Base-by-base conservation (phyloP, 2,888 invertebrate genomes). In the Ochropacha duplaris region DNA sequence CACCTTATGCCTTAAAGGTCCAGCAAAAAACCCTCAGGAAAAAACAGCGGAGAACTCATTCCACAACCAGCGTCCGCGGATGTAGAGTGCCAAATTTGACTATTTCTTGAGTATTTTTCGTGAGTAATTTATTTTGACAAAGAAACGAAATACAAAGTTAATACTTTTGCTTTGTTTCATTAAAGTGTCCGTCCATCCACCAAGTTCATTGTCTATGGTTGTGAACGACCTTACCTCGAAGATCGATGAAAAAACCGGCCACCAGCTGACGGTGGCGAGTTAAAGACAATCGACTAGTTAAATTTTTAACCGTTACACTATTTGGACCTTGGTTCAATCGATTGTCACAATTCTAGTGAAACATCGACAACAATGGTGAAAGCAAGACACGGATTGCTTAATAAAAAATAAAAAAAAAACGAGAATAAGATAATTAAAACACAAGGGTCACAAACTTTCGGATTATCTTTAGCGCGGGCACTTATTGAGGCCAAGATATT, bases 291-390 rank as follows among this genome's bases (percentile, higher is more conserved):
- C 58, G 11, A 54, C 50, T 54, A 54, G 49, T 57, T 57, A 54
- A 57, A 57, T 57, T 44, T 44, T 44, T 44, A 28, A 54, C 44
- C 54, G 62, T 62, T 58, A 58, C 65, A 63, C 57, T 67, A 56
- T 56, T 54, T 66, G 68, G 66, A 68, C 71, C 66, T 73, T 71
- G 70, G 62, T 68, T 57, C 63, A 72, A 72, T 69, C 68, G 72
- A 78, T 74, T 75, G 78, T 74, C 68, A 71, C 64, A 67, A 71
- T 59, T 68, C 60, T 56, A 67, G 64, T 65, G 66, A 66, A 73
- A 68, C 65, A 63, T 62, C 61, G 66, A 78, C 74, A 76, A 78
- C 74, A 76, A 78, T 76, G 70, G 81, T 69, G 81, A 81, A 81
- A 81, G 74, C 65, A 57, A 64, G 68, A 63, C 58, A 64, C 66